phyloP scores from a whole-genome alignment of 2,888 invertebrate species.

The Smittia aterrima region DNA sequence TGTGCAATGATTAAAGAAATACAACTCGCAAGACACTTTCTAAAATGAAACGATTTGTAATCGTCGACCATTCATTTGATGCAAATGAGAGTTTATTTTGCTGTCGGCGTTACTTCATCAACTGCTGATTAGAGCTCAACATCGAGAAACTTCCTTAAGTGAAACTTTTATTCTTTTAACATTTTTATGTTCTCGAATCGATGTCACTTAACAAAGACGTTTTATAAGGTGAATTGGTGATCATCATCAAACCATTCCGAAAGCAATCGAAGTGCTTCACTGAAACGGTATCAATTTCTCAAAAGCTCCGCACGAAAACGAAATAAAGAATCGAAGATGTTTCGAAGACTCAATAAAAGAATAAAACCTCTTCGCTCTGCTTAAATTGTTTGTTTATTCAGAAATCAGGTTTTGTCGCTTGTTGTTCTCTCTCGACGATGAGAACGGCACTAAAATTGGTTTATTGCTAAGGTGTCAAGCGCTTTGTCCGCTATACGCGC shows the following conservation, averaged over 20 bases:
- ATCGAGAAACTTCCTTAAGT: neutral
- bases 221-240: neutral
- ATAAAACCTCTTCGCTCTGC: neutral
- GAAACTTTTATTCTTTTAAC: neutral
- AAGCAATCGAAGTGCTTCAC: neutral
- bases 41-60: too few relatives aligned
- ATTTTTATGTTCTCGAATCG: neutral
- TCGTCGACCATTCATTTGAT: too few relatives aligned
- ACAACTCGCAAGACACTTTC: neutral
- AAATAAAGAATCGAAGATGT: neutral
- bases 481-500: slow-evolving; percentile 14
- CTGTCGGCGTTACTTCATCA: neutral
- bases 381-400: slow-evolving; percentile 36
- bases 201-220: neutral
- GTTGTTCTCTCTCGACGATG: slow-evolving; percentile 4
- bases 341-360: neutral
- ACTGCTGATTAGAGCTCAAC: neutral
- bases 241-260: neutral
- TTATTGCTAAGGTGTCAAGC: slow-evolving; percentile 34
- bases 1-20: slow-evolving; percentile 1
- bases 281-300: neutral
- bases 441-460: slow-evolving; percentile 24
- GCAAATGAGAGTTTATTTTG: too few relatives aligned
- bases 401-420: slow-evolving; percentile 32
- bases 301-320: neutral